phyloP scores from a whole-genome alignment of 2,888 invertebrate genomes.

The Morpho deidamia region DNA sequence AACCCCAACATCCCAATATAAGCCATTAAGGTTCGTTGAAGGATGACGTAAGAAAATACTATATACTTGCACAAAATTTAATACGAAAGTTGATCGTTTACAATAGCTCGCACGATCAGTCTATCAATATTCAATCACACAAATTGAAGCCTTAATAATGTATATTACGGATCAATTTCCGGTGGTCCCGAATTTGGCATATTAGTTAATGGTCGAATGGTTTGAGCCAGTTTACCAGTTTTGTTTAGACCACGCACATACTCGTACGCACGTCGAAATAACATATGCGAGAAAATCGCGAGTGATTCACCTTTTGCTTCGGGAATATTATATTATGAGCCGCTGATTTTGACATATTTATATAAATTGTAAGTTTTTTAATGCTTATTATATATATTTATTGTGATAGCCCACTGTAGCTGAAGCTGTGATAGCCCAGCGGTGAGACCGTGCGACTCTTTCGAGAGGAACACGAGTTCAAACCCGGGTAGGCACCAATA shows the following conservation, averaged over 20 bases:
- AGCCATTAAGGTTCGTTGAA: slow-evolving; percentile 25
- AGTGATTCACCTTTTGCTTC: slow-evolving; percentile 21
- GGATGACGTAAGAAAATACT: slow-evolving; percentile 30
- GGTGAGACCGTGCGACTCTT: no score
- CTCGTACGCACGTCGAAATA: slow-evolving; percentile 19
- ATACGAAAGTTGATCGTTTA: slow-evolving; percentile 26
- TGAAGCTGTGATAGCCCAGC: no score
- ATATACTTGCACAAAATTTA: slow-evolving; percentile 24
- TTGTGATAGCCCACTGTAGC: no score
- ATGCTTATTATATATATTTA: no score
- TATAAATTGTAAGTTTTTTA: neutral
- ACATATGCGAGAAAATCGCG: neutral
- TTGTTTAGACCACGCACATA: slow-evolving; percentile 19
- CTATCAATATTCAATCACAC: neutral
- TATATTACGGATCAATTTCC: neutral
- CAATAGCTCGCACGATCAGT: neutral
- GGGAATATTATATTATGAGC: neutral
- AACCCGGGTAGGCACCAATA: no score
- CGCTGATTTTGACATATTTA: no score
- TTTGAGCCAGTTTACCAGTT: slow-evolving; percentile 24
- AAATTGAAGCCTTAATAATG: neutral
- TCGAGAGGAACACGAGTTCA: no score
- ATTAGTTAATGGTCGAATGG: neutral
- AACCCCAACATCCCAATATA: slow-evolving; percentile 15
- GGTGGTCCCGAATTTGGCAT: neutral